These are phyloP conservation scores for Hipposideros larvatus DNA, from an alignment of 2,797 vertebrate species.

Conservation along the genomic window DNA sequence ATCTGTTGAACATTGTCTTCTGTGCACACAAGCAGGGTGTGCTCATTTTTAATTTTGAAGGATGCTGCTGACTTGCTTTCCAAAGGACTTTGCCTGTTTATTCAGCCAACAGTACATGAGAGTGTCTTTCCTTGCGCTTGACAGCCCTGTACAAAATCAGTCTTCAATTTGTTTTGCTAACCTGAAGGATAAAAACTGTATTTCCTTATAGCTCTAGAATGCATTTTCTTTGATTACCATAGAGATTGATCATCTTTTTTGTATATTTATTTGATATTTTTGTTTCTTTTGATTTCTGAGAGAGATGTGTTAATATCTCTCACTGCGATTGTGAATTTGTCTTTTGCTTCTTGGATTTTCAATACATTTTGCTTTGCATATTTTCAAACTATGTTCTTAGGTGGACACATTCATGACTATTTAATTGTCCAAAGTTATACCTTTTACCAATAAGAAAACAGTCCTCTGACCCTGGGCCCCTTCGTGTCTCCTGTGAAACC, in stretches of 20 bases:
- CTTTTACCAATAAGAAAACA: neutral
- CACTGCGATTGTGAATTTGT: neutral
- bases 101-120: neutral
- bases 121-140: neutral
- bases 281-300: neutral
- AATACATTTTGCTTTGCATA: neutral
- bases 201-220: neutral
- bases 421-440: neutral
- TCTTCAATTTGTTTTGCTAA: slow-evolving; percentile 5
- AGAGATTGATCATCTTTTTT: neutral
- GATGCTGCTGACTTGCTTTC: neutral
- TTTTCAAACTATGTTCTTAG: neutral
- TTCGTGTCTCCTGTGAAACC: neutral
- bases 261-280: neutral
- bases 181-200: neutral
- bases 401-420: neutral
- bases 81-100: neutral
- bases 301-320: neutral
- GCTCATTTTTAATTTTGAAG: neutral
- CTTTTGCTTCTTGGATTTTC: neutral
- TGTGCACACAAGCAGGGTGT: neutral
- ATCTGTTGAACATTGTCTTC: neutral
- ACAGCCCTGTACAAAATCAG: neutral
- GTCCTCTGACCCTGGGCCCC: neutral
- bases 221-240: neutral